Percentiles rank a stretch among this genome's conserved stretches.
phyloP scores from a whole-genome alignment of 2,797 vertebrate genomes.

The Kryptolebias ocellatus region DNA sequence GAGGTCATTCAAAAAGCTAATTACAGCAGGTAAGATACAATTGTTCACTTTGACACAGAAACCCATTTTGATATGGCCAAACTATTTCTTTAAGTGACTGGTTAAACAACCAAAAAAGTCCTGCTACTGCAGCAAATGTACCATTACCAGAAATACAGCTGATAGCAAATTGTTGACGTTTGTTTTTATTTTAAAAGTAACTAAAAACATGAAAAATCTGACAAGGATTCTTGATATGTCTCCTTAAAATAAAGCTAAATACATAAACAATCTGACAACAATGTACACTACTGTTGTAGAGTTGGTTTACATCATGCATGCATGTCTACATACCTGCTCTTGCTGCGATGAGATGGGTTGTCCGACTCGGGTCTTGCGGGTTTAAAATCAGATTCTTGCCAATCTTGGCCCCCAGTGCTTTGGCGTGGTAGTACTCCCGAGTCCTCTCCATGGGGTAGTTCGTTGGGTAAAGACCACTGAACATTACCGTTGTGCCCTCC shows the following conservation, averaged over 20 bases:
- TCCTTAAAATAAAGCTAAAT: too few relatives aligned
- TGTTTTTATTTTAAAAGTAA: background rate
- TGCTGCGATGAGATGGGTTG: slow-evolving; percentile 94
- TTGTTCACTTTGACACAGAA: too few relatives aligned
- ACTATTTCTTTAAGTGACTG: too few relatives aligned
- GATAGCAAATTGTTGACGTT: background rate
- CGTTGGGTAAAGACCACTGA: slow-evolving; percentile 95
- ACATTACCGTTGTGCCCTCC: slow-evolving; percentile 86
- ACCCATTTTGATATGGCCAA: too few relatives aligned
- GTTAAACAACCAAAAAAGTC: background rate
- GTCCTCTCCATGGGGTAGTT: slow-evolving; percentile 95
- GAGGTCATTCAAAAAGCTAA: too few relatives aligned
- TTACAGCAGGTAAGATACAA: too few relatives aligned
- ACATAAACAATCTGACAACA: too few relatives aligned
- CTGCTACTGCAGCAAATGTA: background rate
- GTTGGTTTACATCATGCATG: background rate
- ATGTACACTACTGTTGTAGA: background rate
- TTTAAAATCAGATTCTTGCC: slow-evolving; percentile 85
- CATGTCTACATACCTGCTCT: slow-evolving; percentile 84
- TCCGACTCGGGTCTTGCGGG: slow-evolving; percentile 84
- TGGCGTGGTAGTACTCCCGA: slow-evolving; percentile 93
- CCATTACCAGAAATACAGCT: background rate
- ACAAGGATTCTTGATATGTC: background rate
- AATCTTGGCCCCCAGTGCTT: slow-evolving; percentile 91
- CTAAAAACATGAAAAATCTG: background rate